A percentile compares a stretch with the other conserved stretches of the same genome.
Evolutionary conservation across 2,113 vertebrate genomes (phyloP).

Genomic region (Raphicerus campestris): DNA sequence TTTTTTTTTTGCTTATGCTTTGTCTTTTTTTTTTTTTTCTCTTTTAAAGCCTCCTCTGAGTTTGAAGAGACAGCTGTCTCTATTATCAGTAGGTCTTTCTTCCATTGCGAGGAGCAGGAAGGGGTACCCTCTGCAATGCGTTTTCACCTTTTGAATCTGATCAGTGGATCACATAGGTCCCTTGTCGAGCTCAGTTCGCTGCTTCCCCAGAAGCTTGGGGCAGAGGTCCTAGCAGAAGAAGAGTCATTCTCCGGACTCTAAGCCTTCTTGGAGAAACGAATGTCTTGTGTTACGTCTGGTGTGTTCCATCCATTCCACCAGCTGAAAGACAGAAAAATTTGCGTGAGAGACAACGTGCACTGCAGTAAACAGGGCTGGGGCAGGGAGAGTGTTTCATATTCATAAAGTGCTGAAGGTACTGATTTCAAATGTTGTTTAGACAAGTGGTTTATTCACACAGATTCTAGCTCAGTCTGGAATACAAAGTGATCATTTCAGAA

Average conservation of each 20-base stretch:
- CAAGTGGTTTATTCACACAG: neutral
- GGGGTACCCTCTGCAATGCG: neutral
- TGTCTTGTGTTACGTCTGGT: slow-evolving; percentile 14
- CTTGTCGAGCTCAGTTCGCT: neutral
- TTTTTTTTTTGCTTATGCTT: neutral
- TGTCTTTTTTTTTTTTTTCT: neutral
- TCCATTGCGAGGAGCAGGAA: slow-evolving; percentile 12
- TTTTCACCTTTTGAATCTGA: slow-evolving; percentile 21
- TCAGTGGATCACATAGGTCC: neutral
- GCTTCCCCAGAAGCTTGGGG: slow-evolving; percentile 7
- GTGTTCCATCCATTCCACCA: neutral
- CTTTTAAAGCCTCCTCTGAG: neutral
- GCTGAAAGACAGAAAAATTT: neutral
- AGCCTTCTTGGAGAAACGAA: slow-evolving; percentile 13
- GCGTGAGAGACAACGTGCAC: neutral
- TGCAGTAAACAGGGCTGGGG: neutral
- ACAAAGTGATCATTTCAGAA: neutral
- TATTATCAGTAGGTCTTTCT: slow-evolving; percentile 8
- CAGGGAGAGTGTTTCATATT: neutral
- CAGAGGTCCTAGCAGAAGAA: slow-evolving; percentile 36
- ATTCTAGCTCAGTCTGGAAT: neutral
- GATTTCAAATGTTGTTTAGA: neutral
- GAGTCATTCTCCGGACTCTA: slow-evolving; percentile 34
- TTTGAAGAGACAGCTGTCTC: neutral
- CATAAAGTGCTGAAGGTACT: neutral